Evolutionary conservation across 2,797 vertebrate species (phyloP), one percentile per base, ranked within the genome.

Genomic region (Cossypha polioptera): DNA sequence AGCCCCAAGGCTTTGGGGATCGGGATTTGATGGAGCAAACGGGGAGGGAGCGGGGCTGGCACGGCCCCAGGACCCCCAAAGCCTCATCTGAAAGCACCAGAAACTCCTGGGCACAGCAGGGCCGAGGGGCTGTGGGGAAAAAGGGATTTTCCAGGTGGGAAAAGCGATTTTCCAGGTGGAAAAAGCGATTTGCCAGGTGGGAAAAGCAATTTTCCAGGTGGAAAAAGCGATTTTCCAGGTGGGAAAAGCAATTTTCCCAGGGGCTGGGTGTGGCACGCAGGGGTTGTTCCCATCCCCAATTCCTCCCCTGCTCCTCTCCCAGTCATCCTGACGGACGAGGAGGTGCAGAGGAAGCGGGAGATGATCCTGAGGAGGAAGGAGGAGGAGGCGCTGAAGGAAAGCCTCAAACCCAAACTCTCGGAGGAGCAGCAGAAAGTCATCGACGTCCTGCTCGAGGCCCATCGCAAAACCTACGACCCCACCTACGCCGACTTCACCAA

Each of bases 321-420:
- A 99, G 99, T 99, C 98, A 99, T 99, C 95, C 97, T 99, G 96
- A 99, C 99, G 0, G 99, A 99, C 1, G 99, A 99, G 97, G 99
- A 99, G 96, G 99, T 99, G 68, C 99, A 99, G 98, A 98, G 99
- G 95, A 99, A 99, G 96, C 98, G 99, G 22, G 99, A 99, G 95
- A 97, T 99, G 97, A 99, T 99, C 89, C 97, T 98, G 94, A 98
- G 98, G 88, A 98, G 99, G 78, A 99, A 99, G 98, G 99, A 99
- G 11, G 99, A 99, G 91, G 99, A 98, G 13, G 99, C 98, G 0
- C 96, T 99, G 75, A 98, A 96, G 96, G 99, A 99, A 96, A 99
- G 99, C 3, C 97, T 98, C 76, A 98, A 98, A 79, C 99, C 99
- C 59, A 98, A 98, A 16, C 98, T 99, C 17, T 97, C 98, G 0